A percentile compares a stretch with the other conserved stretches of the same genome.
phyloP scores from a whole-genome alignment of 2,888 invertebrate genomes.

The Allolobophora icterica region DNA sequence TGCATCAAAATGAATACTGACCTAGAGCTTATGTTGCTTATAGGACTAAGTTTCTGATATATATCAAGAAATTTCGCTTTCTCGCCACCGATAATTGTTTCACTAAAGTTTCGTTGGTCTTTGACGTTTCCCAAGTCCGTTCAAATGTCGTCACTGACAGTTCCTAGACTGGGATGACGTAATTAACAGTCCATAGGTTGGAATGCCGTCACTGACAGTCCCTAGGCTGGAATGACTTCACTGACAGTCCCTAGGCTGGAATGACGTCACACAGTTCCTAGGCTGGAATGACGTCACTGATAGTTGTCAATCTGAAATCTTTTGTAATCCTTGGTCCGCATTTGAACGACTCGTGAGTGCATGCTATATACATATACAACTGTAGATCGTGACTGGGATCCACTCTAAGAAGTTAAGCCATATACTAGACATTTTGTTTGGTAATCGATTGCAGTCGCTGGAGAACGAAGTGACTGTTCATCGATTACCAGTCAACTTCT shows the following conservation, averaged over 20 bases:
- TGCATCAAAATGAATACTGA: too few species aligned
- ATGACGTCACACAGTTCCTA: not conserved
- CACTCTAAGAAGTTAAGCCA: too few species aligned
- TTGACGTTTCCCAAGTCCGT: not conserved
- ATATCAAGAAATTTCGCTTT: not conserved
- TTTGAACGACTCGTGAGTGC: too few species aligned
- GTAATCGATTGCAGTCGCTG: too few species aligned
- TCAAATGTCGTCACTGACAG: not conserved
- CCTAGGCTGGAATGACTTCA: not conserved
- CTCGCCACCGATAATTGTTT: not conserved
- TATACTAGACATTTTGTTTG: too few species aligned
- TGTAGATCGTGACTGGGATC: too few species aligned
- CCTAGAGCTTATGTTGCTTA: not conserved
- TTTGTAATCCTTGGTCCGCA: not conserved
- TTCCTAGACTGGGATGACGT: not conserved
- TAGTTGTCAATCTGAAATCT: not conserved
- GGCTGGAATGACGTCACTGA: slow-evolving; percentile 6
- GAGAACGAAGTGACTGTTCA: too few species aligned
- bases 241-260: not conserved
- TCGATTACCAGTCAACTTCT: too few species aligned
- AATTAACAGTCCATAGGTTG: not conserved
- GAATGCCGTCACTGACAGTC: not conserved
- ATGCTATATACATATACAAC: too few species aligned
- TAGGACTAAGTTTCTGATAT: not conserved
- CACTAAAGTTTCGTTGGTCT: not conserved